Evolutionary conservation across 1,140 invertebrate genomes (phyloP).

Genomic region (Dendrolimus punctatus): DNA sequence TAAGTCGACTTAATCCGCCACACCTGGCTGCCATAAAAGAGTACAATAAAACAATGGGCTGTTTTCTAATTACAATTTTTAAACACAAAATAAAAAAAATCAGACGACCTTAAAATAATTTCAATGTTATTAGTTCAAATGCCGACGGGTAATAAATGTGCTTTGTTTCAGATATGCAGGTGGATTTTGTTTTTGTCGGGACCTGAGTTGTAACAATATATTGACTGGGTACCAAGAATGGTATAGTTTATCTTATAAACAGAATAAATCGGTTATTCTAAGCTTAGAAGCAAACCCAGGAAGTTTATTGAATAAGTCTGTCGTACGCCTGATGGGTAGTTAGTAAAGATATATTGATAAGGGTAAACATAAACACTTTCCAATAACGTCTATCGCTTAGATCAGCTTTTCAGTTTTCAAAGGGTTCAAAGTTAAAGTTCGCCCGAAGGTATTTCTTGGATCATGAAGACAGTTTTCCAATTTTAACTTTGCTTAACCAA

Average conservation of each 20-base stretch:
- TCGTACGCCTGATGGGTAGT: slow-evolving; percentile 18
- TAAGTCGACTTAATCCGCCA: too few relatives aligned
- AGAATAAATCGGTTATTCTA: neutral
- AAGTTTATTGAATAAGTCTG: slow-evolving; percentile 10
- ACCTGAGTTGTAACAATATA: too few relatives aligned
- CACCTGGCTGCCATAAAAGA: too few relatives aligned
- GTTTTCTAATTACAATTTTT: too few relatives aligned
- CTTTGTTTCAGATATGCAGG: too few relatives aligned
- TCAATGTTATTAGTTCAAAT: too few relatives aligned
- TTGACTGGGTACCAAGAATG: too few relatives aligned
- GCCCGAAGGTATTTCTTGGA: slow-evolving; percentile 51
- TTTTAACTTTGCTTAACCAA: slow-evolving; percentile 49
- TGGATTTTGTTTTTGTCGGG: too few relatives aligned
- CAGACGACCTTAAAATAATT: too few relatives aligned
- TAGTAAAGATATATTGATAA: slow-evolving; percentile 28
- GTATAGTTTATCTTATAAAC: neutral
- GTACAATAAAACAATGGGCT: too few relatives aligned
- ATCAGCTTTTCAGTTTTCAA: slow-evolving; percentile 42
- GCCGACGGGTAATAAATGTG: too few relatives aligned
- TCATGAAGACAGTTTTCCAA: slow-evolving; percentile 58
- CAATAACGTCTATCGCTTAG: slow-evolving; percentile 29
- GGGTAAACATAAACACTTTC: slow-evolving; percentile 28
- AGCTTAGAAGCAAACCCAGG: neutral
- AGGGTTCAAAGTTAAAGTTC: slow-evolving; percentile 47
- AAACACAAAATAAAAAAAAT: too few relatives aligned